These are phyloP conservation scores for Julus scanicus DNA, from an alignment of 2,888 invertebrate species.

Conservation along the genomic window DNA sequence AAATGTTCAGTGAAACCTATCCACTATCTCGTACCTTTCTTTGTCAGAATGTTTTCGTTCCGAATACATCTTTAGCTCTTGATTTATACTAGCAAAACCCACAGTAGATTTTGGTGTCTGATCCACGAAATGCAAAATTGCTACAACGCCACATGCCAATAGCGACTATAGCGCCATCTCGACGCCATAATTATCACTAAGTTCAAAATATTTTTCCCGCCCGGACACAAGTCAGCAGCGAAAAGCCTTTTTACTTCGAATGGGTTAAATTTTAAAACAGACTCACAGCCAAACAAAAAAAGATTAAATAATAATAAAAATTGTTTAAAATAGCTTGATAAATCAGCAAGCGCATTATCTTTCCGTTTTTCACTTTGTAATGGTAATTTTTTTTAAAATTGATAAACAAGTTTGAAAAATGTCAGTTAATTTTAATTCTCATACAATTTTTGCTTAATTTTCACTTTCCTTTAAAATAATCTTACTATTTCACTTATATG, in stretches of 20 bases:
- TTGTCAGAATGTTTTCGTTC: slow-evolving; percentile 77
- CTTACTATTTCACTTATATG: no score
- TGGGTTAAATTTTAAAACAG: no score
- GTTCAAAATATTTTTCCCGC: background rate
- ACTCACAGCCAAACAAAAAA: no score
- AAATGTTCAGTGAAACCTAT: background rate
- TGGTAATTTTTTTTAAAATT: no score
- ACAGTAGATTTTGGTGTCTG: background rate
- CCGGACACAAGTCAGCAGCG: background rate
- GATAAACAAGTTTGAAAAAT: no score
- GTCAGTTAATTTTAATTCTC: no score
- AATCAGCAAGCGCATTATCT: no score
- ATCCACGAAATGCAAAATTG: background rate
- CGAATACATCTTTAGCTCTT: background rate
- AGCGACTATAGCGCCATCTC: background rate
- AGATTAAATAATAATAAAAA: background rate
- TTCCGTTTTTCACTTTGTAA: no score
- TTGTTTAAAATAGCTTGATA: no score
- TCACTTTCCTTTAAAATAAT: no score
- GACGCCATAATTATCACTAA: background rate
- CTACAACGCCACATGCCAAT: background rate
- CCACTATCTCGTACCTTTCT: slow-evolving; percentile 72
- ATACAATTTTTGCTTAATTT: no score
- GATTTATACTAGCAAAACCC: background rate
- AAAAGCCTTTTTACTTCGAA: no score